phyloP scores from a whole-genome alignment of 2,113 vertebrate species.

The Rhizomys pruinosus region DNA sequence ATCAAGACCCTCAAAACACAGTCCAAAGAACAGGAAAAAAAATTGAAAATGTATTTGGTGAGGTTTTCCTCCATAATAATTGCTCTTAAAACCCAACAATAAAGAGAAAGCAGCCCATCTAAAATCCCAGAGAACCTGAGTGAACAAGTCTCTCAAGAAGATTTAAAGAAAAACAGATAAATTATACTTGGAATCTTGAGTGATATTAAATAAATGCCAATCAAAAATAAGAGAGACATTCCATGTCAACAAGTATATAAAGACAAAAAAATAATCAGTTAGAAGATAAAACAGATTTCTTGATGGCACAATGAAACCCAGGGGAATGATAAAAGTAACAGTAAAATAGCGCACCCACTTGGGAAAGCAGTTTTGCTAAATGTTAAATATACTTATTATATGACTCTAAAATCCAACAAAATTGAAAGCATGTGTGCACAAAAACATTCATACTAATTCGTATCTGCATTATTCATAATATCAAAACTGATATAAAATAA shows the following conservation, averaged over 20 bases:
- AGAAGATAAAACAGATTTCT: background rate
- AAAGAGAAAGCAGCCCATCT: background rate
- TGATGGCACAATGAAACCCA: background rate
- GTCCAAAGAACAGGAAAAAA: too few relatives aligned
- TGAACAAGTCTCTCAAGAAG: background rate
- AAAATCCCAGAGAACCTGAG: background rate
- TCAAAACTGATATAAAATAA: background rate
- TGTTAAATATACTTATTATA: background rate
- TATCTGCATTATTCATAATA: background rate
- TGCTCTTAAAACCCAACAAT: background rate
- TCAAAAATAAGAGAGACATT: background rate
- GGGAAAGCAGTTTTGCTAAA: background rate
- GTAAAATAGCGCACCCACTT: background rate
- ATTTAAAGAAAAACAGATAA: background rate
- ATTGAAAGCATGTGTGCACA: background rate
- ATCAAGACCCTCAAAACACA: background rate
- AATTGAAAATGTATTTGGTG: background rate
- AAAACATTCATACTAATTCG: background rate
- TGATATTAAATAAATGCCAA: background rate
- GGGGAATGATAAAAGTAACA: background rate
- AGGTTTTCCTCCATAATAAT: background rate
- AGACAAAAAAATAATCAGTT: background rate
- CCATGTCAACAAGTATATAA: background rate
- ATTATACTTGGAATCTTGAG: background rate
- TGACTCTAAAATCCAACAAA: background rate